Conservation (phyloP, 2,797 vertebrate genomes). For the Falco novaeseelandiae region DNA sequence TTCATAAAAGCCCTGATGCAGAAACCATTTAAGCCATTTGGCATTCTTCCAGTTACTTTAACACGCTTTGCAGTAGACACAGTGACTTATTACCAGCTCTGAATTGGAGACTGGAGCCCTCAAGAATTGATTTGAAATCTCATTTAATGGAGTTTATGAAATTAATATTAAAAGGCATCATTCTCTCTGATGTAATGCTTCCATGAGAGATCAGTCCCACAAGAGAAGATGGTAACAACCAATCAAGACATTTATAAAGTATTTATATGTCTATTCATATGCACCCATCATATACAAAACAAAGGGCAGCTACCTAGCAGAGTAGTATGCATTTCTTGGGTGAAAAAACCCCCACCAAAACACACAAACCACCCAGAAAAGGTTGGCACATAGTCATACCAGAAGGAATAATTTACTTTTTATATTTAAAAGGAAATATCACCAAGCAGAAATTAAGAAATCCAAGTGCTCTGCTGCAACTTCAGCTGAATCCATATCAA, state of each 20-base stretch:
- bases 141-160: conserved; percentile 26
- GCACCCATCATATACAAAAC: not conserved
- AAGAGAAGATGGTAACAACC: not conserved
- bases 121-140: conserved; percentile 24
- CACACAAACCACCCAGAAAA: not conserved
- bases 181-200: not conserved
- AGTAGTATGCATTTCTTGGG: rapidly evolving
- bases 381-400: not conserved
- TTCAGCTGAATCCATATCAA: not conserved
- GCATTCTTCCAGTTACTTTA: conserved; percentile 33
- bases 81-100: conserved; percentile 20
- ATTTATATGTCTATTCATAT: not conserved
- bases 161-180: conserved; percentile 13
- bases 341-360: not conserved
- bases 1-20: conserved; percentile 35
- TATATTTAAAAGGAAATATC: not conserved
- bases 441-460: not conserved
- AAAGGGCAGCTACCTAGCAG: not conserved
- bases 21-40: conserved; percentile 22
- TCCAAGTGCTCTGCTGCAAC: too few species aligned
- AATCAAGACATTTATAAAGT: not conserved
- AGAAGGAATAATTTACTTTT: not conserved
- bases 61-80: not conserved
- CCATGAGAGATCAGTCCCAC: not conserved
- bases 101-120: not conserved